phyloP scores from a whole-genome alignment of 1,140 invertebrate species.

The Caenorhabditis tropicalis region DNA sequence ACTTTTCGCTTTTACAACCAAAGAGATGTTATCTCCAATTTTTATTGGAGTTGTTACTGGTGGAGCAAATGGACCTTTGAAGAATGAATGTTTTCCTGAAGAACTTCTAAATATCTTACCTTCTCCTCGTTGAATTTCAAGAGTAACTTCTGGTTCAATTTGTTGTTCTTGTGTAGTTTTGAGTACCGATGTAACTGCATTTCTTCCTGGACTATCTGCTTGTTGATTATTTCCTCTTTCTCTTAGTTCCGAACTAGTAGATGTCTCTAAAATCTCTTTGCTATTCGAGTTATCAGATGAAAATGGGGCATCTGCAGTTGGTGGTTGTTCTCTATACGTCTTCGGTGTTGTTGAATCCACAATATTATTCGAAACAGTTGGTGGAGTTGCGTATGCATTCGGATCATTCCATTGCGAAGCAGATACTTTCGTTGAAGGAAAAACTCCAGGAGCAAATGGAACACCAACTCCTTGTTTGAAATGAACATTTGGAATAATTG shows the following conservation, averaged over 20 bases:
- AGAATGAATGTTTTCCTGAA: neutral
- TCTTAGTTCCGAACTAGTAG: neutral
- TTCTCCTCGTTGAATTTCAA: conserved; percentile 58
- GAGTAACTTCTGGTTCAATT: conserved; percentile 48
- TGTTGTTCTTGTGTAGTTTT: conserved; percentile 28
- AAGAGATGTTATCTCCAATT: conserved; percentile 65
- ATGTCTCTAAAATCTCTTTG: neutral
- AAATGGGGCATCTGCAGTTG: conserved; percentile 22
- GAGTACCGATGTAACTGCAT: conserved; percentile 4
- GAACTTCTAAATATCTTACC: neutral
- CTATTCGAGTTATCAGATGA: conserved; percentile 12
- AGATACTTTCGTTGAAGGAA: neutral
- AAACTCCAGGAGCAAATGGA: conserved; percentile 14
- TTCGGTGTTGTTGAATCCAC: conserved; percentile 6
- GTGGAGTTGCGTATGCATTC: conserved; percentile 8
- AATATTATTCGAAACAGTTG: neutral
- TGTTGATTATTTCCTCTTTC: neutral
- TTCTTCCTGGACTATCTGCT: neutral
- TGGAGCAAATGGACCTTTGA: conserved; percentile 51
- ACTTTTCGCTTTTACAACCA: conserved; percentile 62
- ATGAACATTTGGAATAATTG: conserved; percentile 30
- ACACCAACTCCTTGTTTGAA: conserved; percentile 24
- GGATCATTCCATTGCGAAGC: conserved; percentile 28
- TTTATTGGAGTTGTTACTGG: conserved; percentile 61
- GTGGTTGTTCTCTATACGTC: conserved; percentile 20